phyloP scores from a whole-genome alignment of 2,888 invertebrate genomes.

The Ennomos erosarius region DNA sequence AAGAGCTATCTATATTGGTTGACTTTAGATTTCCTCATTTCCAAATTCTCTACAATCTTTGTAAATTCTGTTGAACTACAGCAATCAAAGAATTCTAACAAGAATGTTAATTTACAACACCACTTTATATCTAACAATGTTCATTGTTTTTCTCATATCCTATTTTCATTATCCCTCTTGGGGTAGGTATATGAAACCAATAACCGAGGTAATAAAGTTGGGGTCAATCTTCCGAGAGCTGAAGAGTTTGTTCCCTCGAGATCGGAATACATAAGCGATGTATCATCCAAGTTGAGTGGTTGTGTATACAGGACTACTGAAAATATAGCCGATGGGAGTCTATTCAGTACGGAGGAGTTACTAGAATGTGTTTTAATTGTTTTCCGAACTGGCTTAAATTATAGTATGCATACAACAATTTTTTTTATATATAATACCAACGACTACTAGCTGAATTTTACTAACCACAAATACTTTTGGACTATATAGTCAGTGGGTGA shows the following conservation, averaged over 20 bases:
- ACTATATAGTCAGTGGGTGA: too few species aligned
- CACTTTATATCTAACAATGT: constrained; percentile 20
- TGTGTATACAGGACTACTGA: constrained; percentile 32
- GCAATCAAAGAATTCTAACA: constrained; percentile 5
- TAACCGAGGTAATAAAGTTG: constrained; percentile 61
- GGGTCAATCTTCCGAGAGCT: constrained; percentile 55
- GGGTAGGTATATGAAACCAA: constrained; percentile 61
- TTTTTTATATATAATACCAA: too few species aligned
- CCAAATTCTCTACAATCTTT: too few species aligned
- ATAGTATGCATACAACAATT: too few species aligned
- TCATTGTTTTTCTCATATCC: constrained; percentile 35
- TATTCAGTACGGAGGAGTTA: too few species aligned
- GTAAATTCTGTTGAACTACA: neutral
- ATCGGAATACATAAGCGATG: constrained; percentile 54
- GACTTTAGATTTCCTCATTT: too few species aligned
- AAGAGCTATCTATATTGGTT: too few species aligned
- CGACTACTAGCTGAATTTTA: too few species aligned
- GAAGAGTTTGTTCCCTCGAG: constrained; percentile 54
- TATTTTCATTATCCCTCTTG: constrained; percentile 57
- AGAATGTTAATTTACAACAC: constrained; percentile 26
- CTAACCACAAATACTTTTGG: too few species aligned
- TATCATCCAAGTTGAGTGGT: constrained; percentile 44
- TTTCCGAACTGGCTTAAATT: too few species aligned
- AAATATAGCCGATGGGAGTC: constrained; percentile 33
- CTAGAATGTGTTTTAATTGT: too few species aligned